Conservation (phyloP, 2,888 invertebrate genomes). For the Ormyrus rosae region DNA sequence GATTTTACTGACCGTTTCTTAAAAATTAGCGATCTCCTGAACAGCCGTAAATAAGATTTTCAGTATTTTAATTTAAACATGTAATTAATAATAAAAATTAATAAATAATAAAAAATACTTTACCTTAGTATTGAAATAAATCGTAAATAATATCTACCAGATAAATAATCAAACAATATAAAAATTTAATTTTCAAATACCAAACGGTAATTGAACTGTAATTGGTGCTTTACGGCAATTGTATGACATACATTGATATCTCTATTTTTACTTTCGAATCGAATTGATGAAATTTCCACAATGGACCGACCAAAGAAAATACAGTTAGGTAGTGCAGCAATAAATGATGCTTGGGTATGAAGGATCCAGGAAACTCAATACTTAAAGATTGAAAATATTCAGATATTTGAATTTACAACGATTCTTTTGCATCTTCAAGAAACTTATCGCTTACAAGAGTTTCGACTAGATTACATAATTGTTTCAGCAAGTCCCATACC, state of each 20-base stretch:
- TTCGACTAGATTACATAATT: neutral
- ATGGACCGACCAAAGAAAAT: neutral
- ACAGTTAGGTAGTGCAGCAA: neutral
- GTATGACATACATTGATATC: neutral
- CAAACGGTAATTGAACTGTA: neutral
- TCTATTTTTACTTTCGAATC: neutral
- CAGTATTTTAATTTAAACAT: too few relatives aligned
- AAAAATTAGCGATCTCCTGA: too few relatives aligned
- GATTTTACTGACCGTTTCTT: too few relatives aligned
- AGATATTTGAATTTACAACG: neutral
- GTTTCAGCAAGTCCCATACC: neutral
- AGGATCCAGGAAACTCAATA: neutral
- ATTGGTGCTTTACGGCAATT: neutral
- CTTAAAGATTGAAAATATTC: neutral
- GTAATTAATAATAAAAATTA: too few relatives aligned
- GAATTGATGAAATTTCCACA: neutral
- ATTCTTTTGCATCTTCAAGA: neutral
- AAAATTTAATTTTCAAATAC: neutral
- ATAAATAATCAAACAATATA: too few relatives aligned
- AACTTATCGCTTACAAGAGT: neutral
- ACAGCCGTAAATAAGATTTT: too few relatives aligned
- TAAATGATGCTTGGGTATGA: neutral
- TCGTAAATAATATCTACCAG: too few relatives aligned
- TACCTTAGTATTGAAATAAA: too few relatives aligned
- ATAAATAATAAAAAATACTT: too few relatives aligned